phyloP scores from a whole-genome alignment of 2,888 invertebrate genomes.

The Amiota mariae region DNA sequence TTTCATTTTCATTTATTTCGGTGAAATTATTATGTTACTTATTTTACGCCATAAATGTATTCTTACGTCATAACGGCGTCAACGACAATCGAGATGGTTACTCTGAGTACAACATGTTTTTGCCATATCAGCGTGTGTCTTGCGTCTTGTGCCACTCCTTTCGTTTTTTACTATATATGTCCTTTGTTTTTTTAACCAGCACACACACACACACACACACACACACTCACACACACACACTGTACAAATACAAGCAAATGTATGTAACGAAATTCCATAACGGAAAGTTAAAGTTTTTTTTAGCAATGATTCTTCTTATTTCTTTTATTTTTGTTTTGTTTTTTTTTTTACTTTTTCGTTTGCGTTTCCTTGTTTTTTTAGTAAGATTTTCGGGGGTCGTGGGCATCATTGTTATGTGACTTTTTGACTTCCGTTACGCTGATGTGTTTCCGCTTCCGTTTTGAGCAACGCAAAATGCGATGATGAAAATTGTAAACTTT shows the following conservation, averaged over 20 bases:
- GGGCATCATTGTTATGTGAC: constrained; percentile 67
- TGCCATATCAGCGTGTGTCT: constrained; percentile 1
- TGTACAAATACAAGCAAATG: too few relatives aligned
- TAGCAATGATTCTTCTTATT: neutral
- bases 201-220: constrained; percentile 8
- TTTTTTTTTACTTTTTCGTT: constrained; percentile 37
- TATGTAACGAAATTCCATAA: neutral
- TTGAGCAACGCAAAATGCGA: constrained; percentile 35
- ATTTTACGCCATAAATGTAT: constrained; percentile 66
- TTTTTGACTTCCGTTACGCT: constrained; percentile 71
- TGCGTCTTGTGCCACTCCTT: neutral
- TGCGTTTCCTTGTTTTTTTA: constrained; percentile 21
- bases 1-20: constrained; percentile 36
- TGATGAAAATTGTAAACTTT: constrained; percentile 36
- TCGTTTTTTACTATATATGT: neutral
- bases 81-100: too few relatives aligned
- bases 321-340: constrained; percentile 23
- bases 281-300: constrained; percentile 4
- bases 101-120: neutral
- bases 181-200: neutral
- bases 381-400: neutral
- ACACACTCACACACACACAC: neutral
- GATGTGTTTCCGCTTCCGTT: constrained; percentile 72
- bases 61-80: constrained; percentile 37
- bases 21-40: constrained; percentile 65